Evolutionary conservation across 2,797 vertebrate genomes (phyloP).

Genomic region (Galaxias olidus): DNA sequence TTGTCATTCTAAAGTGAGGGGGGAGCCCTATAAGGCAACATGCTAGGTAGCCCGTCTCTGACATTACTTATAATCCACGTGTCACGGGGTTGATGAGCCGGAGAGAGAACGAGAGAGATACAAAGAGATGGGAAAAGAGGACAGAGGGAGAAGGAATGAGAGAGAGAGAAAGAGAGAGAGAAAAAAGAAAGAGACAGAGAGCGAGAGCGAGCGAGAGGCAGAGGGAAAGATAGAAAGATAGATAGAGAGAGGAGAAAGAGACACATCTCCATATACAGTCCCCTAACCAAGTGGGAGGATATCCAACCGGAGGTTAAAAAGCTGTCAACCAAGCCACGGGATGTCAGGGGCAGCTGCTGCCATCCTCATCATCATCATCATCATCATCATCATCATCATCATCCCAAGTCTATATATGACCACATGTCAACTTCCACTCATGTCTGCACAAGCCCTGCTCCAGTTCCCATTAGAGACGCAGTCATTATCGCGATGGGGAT

Average conservation of each 20-base stretch:
- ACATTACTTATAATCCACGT: slow-evolving; percentile 46
- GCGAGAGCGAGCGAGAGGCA: background rate
- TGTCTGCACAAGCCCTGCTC: no score
- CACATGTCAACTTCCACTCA: no score
- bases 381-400: no score
- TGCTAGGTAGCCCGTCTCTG: slow-evolving; percentile 48
- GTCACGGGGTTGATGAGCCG: slow-evolving; percentile 59
- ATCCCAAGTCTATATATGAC: no score
- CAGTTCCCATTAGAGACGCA: background rate
- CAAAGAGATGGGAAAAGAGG: background rate
- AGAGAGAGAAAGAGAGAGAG: background rate
- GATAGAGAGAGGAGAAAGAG: background rate
- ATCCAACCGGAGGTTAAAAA: no score
- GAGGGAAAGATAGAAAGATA: background rate
- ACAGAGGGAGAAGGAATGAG: background rate
- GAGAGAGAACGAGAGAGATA: slow-evolving; percentile 24
- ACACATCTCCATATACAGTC: background rate
- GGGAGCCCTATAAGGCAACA: slow-evolving; percentile 51
- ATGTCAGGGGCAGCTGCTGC: no score
- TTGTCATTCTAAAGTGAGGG: slow-evolving; percentile 49
- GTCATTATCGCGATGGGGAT: background rate
- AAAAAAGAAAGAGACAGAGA: background rate
- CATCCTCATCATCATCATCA: no score
- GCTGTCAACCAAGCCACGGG: no score
- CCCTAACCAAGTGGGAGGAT: no score